These are phyloP conservation scores for Coelopa frigida DNA, from an alignment of 1,140 invertebrate genomes.

Conservation along the genomic window DNA sequence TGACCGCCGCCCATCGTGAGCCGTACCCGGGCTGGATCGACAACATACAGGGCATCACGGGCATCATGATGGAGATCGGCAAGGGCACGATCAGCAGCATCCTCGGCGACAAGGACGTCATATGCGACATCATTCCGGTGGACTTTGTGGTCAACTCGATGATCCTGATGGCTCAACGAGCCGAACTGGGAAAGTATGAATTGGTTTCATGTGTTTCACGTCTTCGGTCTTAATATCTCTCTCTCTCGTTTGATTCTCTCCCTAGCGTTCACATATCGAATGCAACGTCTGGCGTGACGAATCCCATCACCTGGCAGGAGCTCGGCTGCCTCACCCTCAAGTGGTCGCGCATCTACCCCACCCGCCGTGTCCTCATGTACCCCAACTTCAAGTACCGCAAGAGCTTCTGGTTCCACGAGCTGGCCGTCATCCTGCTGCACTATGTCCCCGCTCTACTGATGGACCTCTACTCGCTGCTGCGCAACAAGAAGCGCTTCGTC, in stretches of 20 bases:
- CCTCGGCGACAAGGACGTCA: constrained; percentile 61
- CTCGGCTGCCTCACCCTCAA: constrained; percentile 61
- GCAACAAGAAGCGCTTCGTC: constrained; percentile 70
- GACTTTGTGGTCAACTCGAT: constrained; percentile 85
- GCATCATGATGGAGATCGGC: constrained; percentile 75
- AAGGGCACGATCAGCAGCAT: constrained; percentile 81
- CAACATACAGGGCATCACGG: constrained; percentile 79
- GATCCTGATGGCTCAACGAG: constrained; percentile 67
- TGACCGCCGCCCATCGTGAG: constrained; percentile 67
- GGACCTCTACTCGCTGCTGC: constrained; percentile 56
- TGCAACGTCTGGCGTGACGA: constrained; percentile 77
- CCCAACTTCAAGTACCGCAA: constrained; percentile 73
- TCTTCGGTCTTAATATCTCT: neutral
- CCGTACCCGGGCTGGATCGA: constrained; percentile 86
- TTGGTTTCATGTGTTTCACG: constrained; percentile 5
- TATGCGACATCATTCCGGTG: constrained; percentile 83
- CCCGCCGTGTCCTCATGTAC: constrained; percentile 80
- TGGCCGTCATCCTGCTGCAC: constrained; percentile 66
- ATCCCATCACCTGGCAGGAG: constrained; percentile 78
- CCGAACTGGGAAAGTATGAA: constrained; percentile 25
- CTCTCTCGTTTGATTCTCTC: neutral
- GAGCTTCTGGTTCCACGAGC: constrained; percentile 60
- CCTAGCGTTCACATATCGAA: constrained; percentile 69
- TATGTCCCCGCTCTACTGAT: constrained; percentile 71
- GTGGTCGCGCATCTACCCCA: constrained; percentile 65